Evolutionary conservation across 2,113 vertebrate species (phyloP), one percentile per base, ranked within the genome.

Genomic region (Pipra filicauda): DNA sequence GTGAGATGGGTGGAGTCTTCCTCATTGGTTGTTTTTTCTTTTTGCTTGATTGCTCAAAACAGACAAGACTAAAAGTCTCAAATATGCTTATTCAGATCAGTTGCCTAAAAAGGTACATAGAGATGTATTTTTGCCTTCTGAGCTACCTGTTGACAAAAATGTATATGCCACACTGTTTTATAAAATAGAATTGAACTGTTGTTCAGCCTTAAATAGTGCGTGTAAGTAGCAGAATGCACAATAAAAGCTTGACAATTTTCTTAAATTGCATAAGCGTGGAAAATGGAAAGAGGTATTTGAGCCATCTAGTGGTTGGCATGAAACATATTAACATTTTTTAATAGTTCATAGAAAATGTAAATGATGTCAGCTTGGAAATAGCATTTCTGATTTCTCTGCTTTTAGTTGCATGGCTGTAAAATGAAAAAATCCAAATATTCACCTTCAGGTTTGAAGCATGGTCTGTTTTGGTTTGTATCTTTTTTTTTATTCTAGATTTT

Each of bases 261-360:
- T 75, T 65, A 33, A 88, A 88, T 91, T 95, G 80, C 83, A 6
- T 90, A 95, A 95, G 58, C 3, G 0, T 64, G 33, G 81, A 58
- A 81, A 91, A 75, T 89, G 93, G 57, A 64, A 84, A 95, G 84
- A 92, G 33, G 35, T 91, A 73, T 95, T 93, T 97, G 94, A 91
- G 96, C 95, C 96, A 96, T 96, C 96, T 97, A 95, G 95, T 95
- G 95, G 96, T 46, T 97, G 89, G 86, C 82, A 92, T 96, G 94
- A 93, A 91, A 49, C 58, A 82, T 58, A 70, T 75, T 64, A 86
- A 51, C 14, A 5, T 35, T 75, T 82, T 58, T 61, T 14, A 9
- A 5, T 62, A 31, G 28, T 31, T 49, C 31, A 21, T 54, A 57
- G 67, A 55, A 95, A 89, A 87, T 41, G 31, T 64, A 39, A 71